phyloP scores from a whole-genome alignment of 1,140 invertebrate genomes.

The Galendromus occidentalis region DNA sequence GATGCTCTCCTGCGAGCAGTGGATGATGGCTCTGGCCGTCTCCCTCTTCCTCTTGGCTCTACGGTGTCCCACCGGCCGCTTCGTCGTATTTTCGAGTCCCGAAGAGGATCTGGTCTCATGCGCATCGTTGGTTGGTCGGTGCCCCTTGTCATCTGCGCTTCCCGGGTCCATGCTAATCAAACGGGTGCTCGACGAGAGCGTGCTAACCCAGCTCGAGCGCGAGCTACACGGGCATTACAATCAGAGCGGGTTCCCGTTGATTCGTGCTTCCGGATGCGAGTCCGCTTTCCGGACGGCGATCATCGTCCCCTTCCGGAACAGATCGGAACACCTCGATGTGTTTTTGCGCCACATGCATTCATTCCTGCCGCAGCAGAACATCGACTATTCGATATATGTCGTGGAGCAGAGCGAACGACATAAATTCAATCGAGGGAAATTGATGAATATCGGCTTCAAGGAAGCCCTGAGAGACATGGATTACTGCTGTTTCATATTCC shows the following conservation, averaged over 20 bases:
- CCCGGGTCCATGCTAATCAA: not conserved
- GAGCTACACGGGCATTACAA: not conserved
- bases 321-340: constrained; percentile 50
- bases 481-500: constrained; percentile 34
- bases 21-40: not conserved
- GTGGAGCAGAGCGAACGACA: constrained; percentile 46
- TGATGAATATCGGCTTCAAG: constrained; percentile 32
- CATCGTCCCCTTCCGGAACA: constrained; percentile 58
- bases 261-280: constrained; percentile 13
- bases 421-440: constrained; percentile 24
- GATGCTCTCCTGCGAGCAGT: not conserved
- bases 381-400: constrained; percentile 77
- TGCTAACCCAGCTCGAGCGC: not conserved
- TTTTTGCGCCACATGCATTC: constrained; percentile 75
- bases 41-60: constrained; percentile 12
- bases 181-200: not conserved
- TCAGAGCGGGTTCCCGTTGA: constrained; percentile 10
- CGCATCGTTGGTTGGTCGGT: constrained; percentile 9
- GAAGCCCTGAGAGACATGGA: constrained; percentile 25
- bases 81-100: constrained; percentile 13
- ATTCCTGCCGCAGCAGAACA: constrained; percentile 61
- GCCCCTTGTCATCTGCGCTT: constrained; percentile 11
- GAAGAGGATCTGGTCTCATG: constrained; percentile 16
- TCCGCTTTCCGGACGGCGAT: not conserved
- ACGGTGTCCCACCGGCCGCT: constrained; percentile 13